Conservation (phyloP, 35 echinoderm and acorn worm species). For the Chiridota heheva region DNA sequence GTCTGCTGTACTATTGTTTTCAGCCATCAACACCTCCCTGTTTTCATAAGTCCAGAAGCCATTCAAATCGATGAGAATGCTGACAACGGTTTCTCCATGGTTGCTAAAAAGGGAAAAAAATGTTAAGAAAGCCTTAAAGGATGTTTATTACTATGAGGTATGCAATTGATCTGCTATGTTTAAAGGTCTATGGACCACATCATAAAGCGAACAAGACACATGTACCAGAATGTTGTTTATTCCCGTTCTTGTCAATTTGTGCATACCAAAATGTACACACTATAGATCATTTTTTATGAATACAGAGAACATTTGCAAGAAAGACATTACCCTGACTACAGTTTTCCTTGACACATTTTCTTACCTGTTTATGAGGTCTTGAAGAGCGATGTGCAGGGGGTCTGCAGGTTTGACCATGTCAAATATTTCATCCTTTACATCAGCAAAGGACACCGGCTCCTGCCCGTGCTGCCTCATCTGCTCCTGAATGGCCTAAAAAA, state of each 20-base stretch:
- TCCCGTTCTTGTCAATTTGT: too few relatives aligned
- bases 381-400: conserved; percentile 85
- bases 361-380: conserved; percentile 95
- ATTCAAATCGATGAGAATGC: conserved; percentile 96
- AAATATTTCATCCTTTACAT: conserved; percentile 99
- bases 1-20: conserved; percentile 72
- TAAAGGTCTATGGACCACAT: not conserved
- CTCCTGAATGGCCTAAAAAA: conserved; percentile 84
- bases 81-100: conserved; percentile 94
- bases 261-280: too few relatives aligned
- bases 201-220: not conserved
- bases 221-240: too few relatives aligned
- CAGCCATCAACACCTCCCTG: conserved; percentile 96
- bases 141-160: not conserved
- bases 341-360: conserved; percentile 16
- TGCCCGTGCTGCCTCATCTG: conserved; percentile 95
- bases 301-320: too few relatives aligned
- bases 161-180: not conserved
- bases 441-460: conserved; percentile 95
- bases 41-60: conserved; percentile 99
- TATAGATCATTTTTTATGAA: too few relatives aligned
- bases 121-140: not conserved
- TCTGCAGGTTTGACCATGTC: conserved; percentile 98
- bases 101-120: conserved; percentile 53
- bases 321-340: not conserved